phyloP scores from a whole-genome alignment of 2,888 invertebrate species.

The Helobdella robusta region DNA sequence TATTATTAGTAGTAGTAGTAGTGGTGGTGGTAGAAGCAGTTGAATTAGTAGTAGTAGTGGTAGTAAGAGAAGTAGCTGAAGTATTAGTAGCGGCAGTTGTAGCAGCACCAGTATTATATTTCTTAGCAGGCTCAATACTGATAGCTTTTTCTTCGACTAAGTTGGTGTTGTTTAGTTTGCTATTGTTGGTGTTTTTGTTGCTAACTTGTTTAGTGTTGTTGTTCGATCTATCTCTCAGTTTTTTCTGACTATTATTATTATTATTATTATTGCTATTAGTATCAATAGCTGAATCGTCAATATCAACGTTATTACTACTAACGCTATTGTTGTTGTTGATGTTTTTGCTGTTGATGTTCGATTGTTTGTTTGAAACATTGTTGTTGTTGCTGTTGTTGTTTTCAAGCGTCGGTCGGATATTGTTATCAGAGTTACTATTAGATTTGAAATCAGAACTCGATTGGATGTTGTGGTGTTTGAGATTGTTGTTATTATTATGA shows the following conservation, averaged over 20 bases:
- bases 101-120: neutral
- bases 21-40: too few relatives aligned
- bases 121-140: neutral
- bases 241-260: too few relatives aligned
- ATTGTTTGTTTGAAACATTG: neutral
- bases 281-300: neutral
- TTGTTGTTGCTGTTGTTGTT: neutral
- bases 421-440: too few relatives aligned
- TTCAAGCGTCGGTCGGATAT: too few relatives aligned
- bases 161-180: neutral
- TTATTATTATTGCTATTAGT: neutral
- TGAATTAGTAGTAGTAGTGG: too few relatives aligned
- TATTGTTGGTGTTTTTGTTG: neutral
- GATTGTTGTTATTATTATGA: neutral
- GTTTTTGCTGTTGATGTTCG: neutral
- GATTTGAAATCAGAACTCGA: too few relatives aligned
- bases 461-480: neutral
- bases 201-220: too few relatives aligned
- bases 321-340: neutral
- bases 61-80: too few relatives aligned
- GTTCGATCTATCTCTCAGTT: too few relatives aligned
- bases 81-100: neutral
- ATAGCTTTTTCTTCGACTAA: neutral
- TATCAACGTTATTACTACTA: neutral
- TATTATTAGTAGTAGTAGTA: too few relatives aligned